A percentile compares a stretch with the other conserved stretches of the same genome.
Conservation (phyloP, 2,888 invertebrate species). For the Hypena proboscidalis region DNA sequence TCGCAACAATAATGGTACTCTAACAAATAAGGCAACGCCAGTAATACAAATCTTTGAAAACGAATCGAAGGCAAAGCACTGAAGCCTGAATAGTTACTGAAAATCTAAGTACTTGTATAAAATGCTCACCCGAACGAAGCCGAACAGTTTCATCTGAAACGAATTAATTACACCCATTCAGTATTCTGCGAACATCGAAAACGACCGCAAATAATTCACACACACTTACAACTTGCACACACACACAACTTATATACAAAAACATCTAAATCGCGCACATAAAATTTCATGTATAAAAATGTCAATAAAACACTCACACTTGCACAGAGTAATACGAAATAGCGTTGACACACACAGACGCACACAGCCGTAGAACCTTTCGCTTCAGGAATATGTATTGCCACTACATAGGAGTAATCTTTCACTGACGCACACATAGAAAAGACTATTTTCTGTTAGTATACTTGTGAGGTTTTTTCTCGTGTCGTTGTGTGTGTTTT, state of each 20-base stretch:
- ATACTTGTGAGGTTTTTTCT: conserved; percentile 69
- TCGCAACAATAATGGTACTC: conserved; percentile 6
- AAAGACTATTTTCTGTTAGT: conserved; percentile 54
- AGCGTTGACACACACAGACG: conserved; percentile 42
- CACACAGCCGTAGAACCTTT: conserved; percentile 57
- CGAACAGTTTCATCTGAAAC: conserved; percentile 66
- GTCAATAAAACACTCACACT: conserved; percentile 76
- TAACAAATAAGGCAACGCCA: no score
- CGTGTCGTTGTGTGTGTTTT: conserved; percentile 54
- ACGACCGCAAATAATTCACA: conserved; percentile 70
- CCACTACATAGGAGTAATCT: conserved; percentile 73
- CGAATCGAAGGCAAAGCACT: no score
- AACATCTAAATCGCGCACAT: conserved; percentile 75
- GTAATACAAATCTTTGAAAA: no score
- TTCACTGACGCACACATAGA: conserved; percentile 63
- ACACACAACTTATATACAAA: conserved; percentile 52
- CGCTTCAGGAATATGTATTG: conserved; percentile 67
- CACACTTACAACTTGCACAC: conserved; percentile 51
- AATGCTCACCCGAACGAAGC: conserved; percentile 40
- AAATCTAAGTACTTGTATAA: no score
- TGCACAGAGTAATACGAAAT: conserved; percentile 40
- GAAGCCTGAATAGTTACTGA: conserved; percentile 2
- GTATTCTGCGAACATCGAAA: conserved; percentile 74
- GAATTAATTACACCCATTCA: conserved; percentile 79
- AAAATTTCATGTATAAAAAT: conserved; percentile 84